Evolutionary conservation across 1,140 invertebrate genomes (phyloP), one percentile per base, ranked within the genome.

Genomic region (Aphis gossypii): DNA sequence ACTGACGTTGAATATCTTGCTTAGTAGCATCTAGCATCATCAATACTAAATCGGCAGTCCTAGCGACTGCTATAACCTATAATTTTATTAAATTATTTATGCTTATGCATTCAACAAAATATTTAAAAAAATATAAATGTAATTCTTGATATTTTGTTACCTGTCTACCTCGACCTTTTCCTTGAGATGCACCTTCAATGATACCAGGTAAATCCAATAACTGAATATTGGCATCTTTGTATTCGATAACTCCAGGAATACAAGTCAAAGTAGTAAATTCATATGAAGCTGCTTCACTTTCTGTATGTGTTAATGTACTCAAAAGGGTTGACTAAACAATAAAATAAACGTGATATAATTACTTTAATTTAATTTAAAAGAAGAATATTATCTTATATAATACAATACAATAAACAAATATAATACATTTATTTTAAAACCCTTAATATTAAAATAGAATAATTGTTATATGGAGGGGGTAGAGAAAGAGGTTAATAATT

Each of bases 181-280:
- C 98, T 96, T 97, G 96, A 94, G 97, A 95, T 95, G 99, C 99
- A 94, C 99, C 99, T 96, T 99, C 99, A 95, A 99, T 99, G 94
- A 98, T 98, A 95, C 99, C 99, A 94, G 99, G 99, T 94, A 99
- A 96, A 97, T 99, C 99, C 5, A 99, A 96, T 88, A 99, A 96
- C 95, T 99, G 99, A 95, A 99, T 99, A 95, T 99, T 99, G 35
- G 99, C 99, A 92, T 99, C 99, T 95, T 99, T 98, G 95, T 99
- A 99, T 95, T 99, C 98, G 94, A 99, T 99, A 0, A 99, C 99
- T 94, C 99, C 99, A 89, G 99, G 99, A 95, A 99, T 99, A 96
- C 99, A 99, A 46, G 99, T 99, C 83, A 99, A 96, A 0, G 99
- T 99, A 94, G 99, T 99, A 95, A 99, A 99, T 96, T 99, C 99